Evolutionary conservation across 2,797 vertebrate species (phyloP), one percentile per base, ranked within the genome.

Genomic region (Phaenicophaeus curvirostris): DNA sequence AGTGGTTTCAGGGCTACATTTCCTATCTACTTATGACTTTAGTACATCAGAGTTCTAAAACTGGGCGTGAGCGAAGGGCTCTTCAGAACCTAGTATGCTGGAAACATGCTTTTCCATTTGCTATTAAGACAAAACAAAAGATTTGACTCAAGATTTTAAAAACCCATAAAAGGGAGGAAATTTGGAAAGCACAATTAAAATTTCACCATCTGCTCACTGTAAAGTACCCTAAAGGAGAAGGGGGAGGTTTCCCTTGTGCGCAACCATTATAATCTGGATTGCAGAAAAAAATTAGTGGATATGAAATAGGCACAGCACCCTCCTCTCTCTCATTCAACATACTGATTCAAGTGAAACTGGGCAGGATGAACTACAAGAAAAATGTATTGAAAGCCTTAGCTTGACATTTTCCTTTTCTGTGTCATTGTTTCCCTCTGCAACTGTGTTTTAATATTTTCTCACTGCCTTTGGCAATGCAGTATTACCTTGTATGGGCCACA

Each of bases 171-270:
- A 93, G 69, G 46, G 59, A 85, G 84, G 57, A 83, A 92, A 76
- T 85, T 81, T 82, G 86, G 88, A 96, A 94, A 97, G 91, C 90
- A 90, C 79, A 93, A 88, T 96, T 95, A 92, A 96, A 96, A 90
- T 96, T 90, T 96, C 78, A 93, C 97, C 97, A 97, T 97, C 97
- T 98, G 97, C 79, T 97, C 88, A 55, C 84, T 91, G 21, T 73
- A 95, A 96, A 97, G 94, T 83, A 89, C 65, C 65, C 46, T 48
- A 48, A 90, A 95, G 57, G 50, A 92, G 72, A 69, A 88, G 48
- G 89, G 73, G 76, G 94, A 85, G 87, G 72, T 90, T 93, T 90
- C 83, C 71, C n/a, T 46, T 67, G 55, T 87, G 79, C 71, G 71
- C 31, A 85, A 75, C 67, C 72, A 66, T 78, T 69, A 83, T 80